These are phyloP conservation scores for Atta colombica DNA, from an alignment of 1,140 invertebrate species.

Conservation along the genomic window DNA sequence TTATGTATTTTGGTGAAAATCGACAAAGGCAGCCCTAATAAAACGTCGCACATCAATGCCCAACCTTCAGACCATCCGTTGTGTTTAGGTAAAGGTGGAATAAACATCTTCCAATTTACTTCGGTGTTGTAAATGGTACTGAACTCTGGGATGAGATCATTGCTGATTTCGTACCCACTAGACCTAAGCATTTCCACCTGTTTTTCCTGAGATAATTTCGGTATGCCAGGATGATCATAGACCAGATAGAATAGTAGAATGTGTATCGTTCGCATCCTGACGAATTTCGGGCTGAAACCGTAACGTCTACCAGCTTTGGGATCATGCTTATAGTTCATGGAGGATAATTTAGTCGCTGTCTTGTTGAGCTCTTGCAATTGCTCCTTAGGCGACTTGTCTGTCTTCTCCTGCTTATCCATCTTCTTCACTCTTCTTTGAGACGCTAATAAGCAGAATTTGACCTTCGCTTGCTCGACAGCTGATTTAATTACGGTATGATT, in stretches of 20 bases:
- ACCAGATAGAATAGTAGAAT: constrained; percentile 90
- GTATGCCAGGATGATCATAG: constrained; percentile 87
- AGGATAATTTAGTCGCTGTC: not conserved
- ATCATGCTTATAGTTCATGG: constrained; percentile 6
- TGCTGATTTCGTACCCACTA: constrained; percentile 81
- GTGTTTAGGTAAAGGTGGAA: constrained; percentile 90
- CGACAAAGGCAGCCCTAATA: constrained; percentile 91
- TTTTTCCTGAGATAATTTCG: constrained; percentile 82
- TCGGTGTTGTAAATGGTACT: constrained; percentile 86
- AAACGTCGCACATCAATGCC: constrained; percentile 91
- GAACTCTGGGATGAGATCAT: constrained; percentile 84
- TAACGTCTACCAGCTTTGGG: constrained; percentile 74
- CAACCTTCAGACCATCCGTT: constrained; percentile 90
- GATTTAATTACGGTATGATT: constrained; percentile 88
- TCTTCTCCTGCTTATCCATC: constrained; percentile 12
- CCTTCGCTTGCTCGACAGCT: constrained; percentile 88
- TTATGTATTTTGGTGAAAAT: constrained; percentile 91
- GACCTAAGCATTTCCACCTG: constrained; percentile 83
- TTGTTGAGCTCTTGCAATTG: constrained; percentile 18
- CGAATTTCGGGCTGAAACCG: constrained; percentile 90
- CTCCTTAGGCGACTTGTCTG: not conserved
- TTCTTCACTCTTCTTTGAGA: constrained; percentile 60
- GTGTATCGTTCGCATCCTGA: constrained; percentile 90
- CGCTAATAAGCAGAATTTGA: constrained; percentile 86
- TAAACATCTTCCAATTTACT: constrained; percentile 91